phyloP scores from a whole-genome alignment of 2,113 vertebrate species.

The Clarias gariepinus region DNA sequence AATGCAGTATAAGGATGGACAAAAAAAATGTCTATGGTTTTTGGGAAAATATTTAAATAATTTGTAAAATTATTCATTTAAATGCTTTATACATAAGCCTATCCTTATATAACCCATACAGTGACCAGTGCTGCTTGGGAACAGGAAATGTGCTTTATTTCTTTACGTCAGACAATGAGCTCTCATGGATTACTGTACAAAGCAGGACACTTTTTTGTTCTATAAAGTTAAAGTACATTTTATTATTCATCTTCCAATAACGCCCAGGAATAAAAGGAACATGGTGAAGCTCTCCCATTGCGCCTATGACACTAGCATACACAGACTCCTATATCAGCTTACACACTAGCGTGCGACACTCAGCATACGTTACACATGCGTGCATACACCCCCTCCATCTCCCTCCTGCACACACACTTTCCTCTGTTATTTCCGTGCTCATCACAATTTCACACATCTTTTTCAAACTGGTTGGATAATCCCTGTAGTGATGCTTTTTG shows the following conservation, averaged over 20 bases:
- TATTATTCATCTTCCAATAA: not conserved
- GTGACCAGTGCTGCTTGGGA: too few relatives aligned
- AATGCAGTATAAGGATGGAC: too few relatives aligned
- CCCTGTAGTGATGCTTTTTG: conserved; percentile 59
- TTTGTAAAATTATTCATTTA: too few relatives aligned
- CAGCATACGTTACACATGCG: conserved; percentile 60
- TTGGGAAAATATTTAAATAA: too few relatives aligned
- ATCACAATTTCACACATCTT: conserved; percentile 75
- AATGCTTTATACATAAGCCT: too few relatives aligned
- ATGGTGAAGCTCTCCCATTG: conserved; percentile 39
- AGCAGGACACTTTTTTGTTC: not conserved
- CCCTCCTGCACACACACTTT: conserved; percentile 26
- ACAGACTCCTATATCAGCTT: conserved; percentile 60
- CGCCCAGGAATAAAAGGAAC: conserved; percentile 20
- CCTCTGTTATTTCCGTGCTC: conserved; percentile 71
- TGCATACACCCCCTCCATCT: conserved; percentile 14
- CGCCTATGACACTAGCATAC: conserved; percentile 36
- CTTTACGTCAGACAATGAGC: not conserved
- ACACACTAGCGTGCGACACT: conserved; percentile 60
- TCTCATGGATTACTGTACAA: not conserved
- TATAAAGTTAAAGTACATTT: not conserved
- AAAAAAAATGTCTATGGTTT: too few relatives aligned
- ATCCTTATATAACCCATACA: too few relatives aligned
- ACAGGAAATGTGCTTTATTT: not conserved
- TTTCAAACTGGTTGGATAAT: conserved; percentile 67